Conservation (phyloP, 2,888 invertebrate species). For the Lepidonotus clava region DNA sequence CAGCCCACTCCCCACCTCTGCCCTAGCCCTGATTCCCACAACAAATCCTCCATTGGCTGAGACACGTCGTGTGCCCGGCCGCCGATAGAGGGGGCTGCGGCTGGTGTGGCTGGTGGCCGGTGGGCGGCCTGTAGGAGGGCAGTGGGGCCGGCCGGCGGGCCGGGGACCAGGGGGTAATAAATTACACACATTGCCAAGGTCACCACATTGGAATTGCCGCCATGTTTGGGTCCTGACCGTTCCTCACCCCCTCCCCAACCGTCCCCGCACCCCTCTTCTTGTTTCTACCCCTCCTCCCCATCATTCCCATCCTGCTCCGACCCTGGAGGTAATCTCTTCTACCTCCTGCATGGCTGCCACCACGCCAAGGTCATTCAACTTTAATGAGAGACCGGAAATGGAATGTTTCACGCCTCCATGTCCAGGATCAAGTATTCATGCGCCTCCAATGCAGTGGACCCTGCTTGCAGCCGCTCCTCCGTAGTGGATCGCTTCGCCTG, state of each 20-base stretch:
- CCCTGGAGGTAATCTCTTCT: too few species aligned
- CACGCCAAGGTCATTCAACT: slow-evolving; percentile 15
- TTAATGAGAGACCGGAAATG: slow-evolving; percentile 34
- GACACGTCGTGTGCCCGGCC: background rate
- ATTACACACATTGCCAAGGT: slow-evolving; percentile 5
- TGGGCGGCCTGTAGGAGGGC: background rate
- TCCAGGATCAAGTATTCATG: slow-evolving; percentile 38
- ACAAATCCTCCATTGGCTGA: background rate
- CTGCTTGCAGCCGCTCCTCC: too few species aligned
- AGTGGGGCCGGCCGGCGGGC: background rate
- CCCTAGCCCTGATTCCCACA: background rate
- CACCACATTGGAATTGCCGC: slow-evolving; percentile 10
- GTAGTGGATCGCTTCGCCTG: too few species aligned
- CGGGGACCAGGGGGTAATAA: background rate
- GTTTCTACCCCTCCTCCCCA: background rate
- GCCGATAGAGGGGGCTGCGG: background rate
- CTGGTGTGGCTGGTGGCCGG: background rate
- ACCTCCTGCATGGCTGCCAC: too few species aligned
- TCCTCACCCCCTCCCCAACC: background rate
- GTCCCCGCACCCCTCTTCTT: background rate
- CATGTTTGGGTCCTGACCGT: background rate
- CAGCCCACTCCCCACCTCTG: background rate
- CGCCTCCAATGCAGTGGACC: background rate
- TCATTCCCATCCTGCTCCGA: background rate
- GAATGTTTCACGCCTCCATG: slow-evolving; percentile 39